Evolutionary conservation across 1,140 invertebrate genomes (phyloP).

Genomic region (Rhopalosiphum maidis): DNA sequence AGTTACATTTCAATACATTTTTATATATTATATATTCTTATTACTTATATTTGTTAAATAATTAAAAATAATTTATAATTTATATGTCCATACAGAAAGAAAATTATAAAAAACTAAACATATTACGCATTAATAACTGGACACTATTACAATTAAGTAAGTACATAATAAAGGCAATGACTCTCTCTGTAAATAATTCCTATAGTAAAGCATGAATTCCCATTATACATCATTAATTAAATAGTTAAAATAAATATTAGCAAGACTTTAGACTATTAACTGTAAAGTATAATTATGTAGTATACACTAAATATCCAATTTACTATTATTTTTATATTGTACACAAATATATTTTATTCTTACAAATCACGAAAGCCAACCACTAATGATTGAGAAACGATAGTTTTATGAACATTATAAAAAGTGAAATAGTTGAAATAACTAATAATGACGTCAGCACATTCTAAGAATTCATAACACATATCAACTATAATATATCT

Average conservation of each 20-base stretch:
- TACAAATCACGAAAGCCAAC: neutral
- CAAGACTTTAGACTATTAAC: neutral
- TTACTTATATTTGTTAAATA: too few species aligned
- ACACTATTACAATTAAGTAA: neutral
- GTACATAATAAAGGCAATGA: neutral
- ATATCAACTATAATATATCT: neutral
- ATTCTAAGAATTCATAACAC: slow-evolving; percentile 19
- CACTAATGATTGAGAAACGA: neutral
- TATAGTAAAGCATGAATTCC: neutral
- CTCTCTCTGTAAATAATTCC: neutral
- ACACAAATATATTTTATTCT: neutral
- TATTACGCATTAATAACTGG: neutral
- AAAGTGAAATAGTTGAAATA: neutral
- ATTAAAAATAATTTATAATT: neutral
- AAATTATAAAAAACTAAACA: neutral
- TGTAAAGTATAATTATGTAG: neutral
- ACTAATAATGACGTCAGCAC: neutral
- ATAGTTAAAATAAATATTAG: neutral
- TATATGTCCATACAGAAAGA: neutral
- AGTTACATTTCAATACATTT: neutral
- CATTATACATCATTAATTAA: neutral
- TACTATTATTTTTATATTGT: neutral
- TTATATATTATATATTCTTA: neutral
- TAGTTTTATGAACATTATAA: neutral
- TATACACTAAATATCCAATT: neutral